These are phyloP conservation scores for Gryon sp. DNA, from an alignment of 1,140 invertebrate species.

Conservation along the genomic window DNA sequence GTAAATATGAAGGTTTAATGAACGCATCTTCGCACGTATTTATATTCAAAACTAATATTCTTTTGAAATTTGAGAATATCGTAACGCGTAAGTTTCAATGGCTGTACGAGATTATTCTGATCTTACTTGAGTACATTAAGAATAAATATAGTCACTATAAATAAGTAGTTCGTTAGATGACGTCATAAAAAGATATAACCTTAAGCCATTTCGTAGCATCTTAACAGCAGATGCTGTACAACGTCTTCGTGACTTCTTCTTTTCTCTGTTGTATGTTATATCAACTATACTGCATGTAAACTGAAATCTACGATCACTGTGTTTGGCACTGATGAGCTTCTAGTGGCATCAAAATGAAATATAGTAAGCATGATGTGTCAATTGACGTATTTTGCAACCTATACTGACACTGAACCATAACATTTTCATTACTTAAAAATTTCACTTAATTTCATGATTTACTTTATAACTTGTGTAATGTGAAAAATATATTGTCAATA, in stretches of 20 bases:
- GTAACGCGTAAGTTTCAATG: constrained; percentile 19
- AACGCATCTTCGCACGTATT: neutral
- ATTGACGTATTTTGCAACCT: constrained; percentile 30
- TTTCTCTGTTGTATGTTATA: constrained; percentile 10
- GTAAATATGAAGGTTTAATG: constrained; percentile 21
- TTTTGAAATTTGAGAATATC: constrained; percentile 18
- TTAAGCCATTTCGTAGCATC: constrained; percentile 63
- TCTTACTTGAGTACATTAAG: constrained; percentile 60
- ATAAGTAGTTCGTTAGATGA: constrained; percentile 71
- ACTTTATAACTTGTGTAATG: no score
- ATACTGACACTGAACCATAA: constrained; percentile 16
- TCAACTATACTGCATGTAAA: constrained; percentile 34
- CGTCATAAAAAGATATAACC: constrained; percentile 65
- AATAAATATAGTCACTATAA: constrained; percentile 66
- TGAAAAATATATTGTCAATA: no score
- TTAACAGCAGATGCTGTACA: constrained; percentile 43
- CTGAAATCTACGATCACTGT: constrained; percentile 17
- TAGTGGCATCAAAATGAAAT: constrained; percentile 36
- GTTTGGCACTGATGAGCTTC: constrained; percentile 30
- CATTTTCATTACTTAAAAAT: constrained; percentile 5
- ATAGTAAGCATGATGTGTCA: constrained; percentile 20
- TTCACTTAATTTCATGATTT: no score
- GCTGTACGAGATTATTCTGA: constrained; percentile 61
- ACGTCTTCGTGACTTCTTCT: constrained; percentile 5
- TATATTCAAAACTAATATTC: no score